Evolutionary conservation across 1,140 invertebrate genomes (phyloP), one percentile per base, ranked within the genome.

Genomic region (Colletes gigas): DNA sequence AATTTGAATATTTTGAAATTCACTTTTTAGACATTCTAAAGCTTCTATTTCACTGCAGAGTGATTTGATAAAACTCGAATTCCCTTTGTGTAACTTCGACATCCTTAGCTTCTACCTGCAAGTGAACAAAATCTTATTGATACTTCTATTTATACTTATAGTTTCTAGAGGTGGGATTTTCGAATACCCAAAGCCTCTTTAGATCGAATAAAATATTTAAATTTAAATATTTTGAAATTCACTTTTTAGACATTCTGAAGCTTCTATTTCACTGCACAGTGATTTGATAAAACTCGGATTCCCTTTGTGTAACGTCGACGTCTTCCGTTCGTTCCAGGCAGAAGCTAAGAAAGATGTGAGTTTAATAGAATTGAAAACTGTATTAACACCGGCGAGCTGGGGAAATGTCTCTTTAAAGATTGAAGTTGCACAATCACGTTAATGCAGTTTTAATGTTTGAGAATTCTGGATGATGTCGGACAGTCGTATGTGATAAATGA

Each of bases 321-420:
- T 73, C 67, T 75, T 62, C 54, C 66, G 15, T 44, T 55, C 39
- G 55, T 67, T 55, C 57, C n/a, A 57, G 74, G 44, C 63, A 17
- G 19, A 68, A 15, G 19, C 19, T 14, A 47, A n/a, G 59, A 52
- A 19, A 47, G 15, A 47, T n/a, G 6, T 15, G 74, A 76, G 50
- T 68, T 76, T 76, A 67, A 68, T 68, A 63, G 50, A 41, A 67
- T 67, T n/a, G 74, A 19, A 47, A 66, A 67, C 39, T 76, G 39
- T 19, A 57, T 76, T 66, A 57, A 21, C 30, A 44, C 73, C n/a
- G 30, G 14, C 50, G 14, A 67, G 19, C 63, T 3, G 47, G 39
- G 30, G 10, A 47, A 65, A 41, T 52, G 47, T 74, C 21, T 39
- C 10, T 67, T 39, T 57, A 10, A 63, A 44, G 17, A 41, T 19